These are phyloP conservation scores for Zaprionus inermis DNA, from an alignment of 1,140 invertebrate species.

Conservation along the genomic window DNA sequence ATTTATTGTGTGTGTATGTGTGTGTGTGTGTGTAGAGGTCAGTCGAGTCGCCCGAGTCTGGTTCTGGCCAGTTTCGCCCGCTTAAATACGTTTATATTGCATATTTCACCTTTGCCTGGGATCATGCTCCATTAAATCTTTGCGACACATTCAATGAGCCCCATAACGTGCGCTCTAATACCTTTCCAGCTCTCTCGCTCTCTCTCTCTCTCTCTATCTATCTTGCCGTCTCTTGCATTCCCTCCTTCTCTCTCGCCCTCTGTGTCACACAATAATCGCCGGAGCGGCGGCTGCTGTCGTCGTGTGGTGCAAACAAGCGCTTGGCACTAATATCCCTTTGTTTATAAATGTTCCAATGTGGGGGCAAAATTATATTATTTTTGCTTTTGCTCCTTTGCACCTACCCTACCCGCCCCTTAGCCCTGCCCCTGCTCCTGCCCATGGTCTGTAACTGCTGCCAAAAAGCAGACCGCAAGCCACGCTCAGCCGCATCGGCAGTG, in stretches of 20 bases:
- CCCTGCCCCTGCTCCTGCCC: background rate
- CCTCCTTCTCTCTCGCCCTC: background rate
- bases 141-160: slow-evolving; percentile 81
- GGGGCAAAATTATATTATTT: slow-evolving; percentile 71
- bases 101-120: slow-evolving; percentile 72
- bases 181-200: slow-evolving; percentile 24
- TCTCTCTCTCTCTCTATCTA: background rate
- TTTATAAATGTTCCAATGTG: slow-evolving; percentile 82
- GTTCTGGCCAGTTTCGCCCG: slow-evolving; percentile 1
- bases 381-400: slow-evolving; percentile 18
- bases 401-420: background rate
- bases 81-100: slow-evolving; percentile 54
- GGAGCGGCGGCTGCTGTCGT: slow-evolving; percentile 36
- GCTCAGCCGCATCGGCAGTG: slow-evolving; percentile 37
- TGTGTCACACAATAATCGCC: slow-evolving; percentile 28
- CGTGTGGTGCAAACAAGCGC: slow-evolving; percentile 48
- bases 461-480: slow-evolving; percentile 23
- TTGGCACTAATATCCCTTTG: slow-evolving; percentile 77
- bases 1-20: slow-evolving; percentile 58
- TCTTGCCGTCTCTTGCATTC: too few relatives aligned
- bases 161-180: slow-evolving; percentile 78
- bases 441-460: slow-evolving; percentile 15
- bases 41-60: slow-evolving; percentile 13
- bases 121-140: slow-evolving; percentile 80
- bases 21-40: slow-evolving; percentile 49